Conservation (phyloP, 2,113 vertebrate species). For the Ibidorhyncha struthersii region DNA sequence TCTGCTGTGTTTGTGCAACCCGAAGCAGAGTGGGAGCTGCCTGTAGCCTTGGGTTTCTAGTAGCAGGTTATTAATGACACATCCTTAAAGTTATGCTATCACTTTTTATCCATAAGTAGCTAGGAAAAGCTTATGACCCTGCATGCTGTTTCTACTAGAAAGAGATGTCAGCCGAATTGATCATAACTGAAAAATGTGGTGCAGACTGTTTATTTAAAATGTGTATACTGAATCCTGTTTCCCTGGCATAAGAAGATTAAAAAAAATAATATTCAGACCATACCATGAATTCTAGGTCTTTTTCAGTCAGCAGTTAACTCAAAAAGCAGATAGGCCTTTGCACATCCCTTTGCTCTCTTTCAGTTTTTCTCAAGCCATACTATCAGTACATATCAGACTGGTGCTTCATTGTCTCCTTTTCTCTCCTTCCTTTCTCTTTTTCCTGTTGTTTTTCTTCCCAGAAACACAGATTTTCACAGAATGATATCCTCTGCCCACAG, state of each 20-base stretch:
- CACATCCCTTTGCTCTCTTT: not conserved
- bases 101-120: slow-evolving; percentile 14
- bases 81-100: not conserved
- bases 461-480: not conserved
- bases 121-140: slow-evolving; percentile 14
- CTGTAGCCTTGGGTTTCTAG: slow-evolving; percentile 1
- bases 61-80: slow-evolving; percentile 28
- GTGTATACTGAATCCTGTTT: not conserved
- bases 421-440: not conserved
- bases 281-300: not conserved
- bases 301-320: not conserved
- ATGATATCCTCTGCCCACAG: not conserved
- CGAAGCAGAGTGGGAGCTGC: not conserved
- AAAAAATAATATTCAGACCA: not conserved
- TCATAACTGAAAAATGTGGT: not conserved
- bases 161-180: not conserved
- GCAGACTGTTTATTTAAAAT: slow-evolving; percentile 10
- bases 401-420: not conserved
- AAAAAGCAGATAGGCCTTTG: not conserved
- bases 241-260: not conserved
- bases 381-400: not conserved
- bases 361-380: not conserved
- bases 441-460: not conserved
- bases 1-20: slow-evolving; percentile 30
- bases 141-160: slow-evolving; percentile 1